Percentiles rank a stretch among this genome's conserved stretches.
These are phyloP conservation scores for Atopsyche davidsoni DNA, from an alignment of 1,140 invertebrate species.

Conservation along the genomic window DNA sequence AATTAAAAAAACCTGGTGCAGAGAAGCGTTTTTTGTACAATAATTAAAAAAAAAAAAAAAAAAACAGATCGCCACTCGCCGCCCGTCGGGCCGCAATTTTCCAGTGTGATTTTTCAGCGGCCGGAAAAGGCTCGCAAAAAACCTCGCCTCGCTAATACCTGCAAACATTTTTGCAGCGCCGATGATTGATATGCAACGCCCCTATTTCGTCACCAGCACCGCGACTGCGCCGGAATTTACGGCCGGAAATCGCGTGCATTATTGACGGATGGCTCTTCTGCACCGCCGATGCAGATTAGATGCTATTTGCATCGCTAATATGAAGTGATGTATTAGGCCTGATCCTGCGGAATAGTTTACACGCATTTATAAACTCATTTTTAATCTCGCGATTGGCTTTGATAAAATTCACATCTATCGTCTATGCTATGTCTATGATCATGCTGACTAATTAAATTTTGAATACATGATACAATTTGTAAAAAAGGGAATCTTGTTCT, in stretches of 20 bases:
- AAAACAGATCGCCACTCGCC: too few relatives aligned
- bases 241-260: not conserved
- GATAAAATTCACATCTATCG: not conserved
- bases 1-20: too few relatives aligned
- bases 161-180: conserved; percentile 30
- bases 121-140: conserved; percentile 25
- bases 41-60: not conserved
- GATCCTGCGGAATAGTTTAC: not conserved
- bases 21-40: too few relatives aligned
- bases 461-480: not conserved
- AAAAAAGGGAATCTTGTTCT: too few relatives aligned
- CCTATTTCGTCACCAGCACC: conserved; percentile 13
- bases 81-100: conserved; percentile 16
- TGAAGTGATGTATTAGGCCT: not conserved
- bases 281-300: not conserved
- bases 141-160: conserved; percentile 24
- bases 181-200: conserved; percentile 28
- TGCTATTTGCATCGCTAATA: not conserved
- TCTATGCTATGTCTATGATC: not conserved
- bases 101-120: conserved; percentile 16
- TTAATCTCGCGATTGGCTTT: too few relatives aligned
- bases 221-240: not conserved
- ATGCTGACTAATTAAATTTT: not conserved
- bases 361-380: not conserved
- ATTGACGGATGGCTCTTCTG: not conserved